These are phyloP conservation scores for Cheilosia urbana DNA, from an alignment of 2,888 invertebrate species.

Conservation along the genomic window DNA sequence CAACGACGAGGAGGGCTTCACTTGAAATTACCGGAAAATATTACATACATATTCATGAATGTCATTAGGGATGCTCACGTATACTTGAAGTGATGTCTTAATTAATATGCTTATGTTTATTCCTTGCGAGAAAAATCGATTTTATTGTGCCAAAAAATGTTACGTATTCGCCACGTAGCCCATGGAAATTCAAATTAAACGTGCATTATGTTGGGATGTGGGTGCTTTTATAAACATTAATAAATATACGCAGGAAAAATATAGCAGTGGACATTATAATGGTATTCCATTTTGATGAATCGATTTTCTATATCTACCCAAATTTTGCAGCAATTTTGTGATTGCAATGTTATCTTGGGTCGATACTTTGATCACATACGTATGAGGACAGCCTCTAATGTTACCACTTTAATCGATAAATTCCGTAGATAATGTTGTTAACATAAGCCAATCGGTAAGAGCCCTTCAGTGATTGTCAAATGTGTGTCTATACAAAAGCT, in stretches of 20 bases:
- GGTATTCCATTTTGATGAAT: background rate
- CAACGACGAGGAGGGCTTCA: background rate
- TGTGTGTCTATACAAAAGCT: no score
- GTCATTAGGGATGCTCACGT: constrained; percentile 42
- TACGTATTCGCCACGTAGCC: background rate
- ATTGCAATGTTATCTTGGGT: no score
- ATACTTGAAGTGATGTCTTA: constrained; percentile 25
- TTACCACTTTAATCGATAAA: no score
- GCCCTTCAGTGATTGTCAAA: no score
- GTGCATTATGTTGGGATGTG: background rate
- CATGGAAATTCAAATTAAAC: background rate
- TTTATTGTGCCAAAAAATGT: background rate
- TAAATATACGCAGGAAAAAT: background rate
- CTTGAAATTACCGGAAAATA: constrained; percentile 15
- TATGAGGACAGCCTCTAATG: no score
- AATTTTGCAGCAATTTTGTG: no score
- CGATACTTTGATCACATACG: no score
- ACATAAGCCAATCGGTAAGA: no score
- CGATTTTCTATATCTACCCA: no score
- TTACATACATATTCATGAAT: constrained; percentile 33
- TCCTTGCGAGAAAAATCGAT: background rate
- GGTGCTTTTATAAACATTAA: no score
- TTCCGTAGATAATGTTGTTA: no score
- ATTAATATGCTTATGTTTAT: constrained; percentile 29
- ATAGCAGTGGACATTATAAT: background rate